Evolutionary conservation across 2,888 invertebrate genomes (phyloP).

Genomic region (Acronicta leporina): DNA sequence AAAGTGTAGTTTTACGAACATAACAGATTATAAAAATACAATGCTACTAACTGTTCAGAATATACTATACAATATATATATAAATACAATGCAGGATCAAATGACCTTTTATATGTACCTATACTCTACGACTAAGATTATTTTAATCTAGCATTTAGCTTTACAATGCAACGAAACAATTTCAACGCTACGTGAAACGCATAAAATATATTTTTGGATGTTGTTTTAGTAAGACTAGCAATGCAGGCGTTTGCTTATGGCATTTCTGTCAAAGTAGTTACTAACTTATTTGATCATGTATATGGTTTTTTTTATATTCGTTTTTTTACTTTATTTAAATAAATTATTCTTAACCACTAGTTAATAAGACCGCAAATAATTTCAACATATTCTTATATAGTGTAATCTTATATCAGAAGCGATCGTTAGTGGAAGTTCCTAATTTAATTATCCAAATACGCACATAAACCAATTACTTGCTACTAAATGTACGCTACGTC

Average conservation of each 20-base stretch:
- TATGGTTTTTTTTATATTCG: neutral
- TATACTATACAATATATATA: slow-evolving; percentile 19
- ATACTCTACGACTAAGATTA: slow-evolving; percentile 22
- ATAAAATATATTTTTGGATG: slow-evolving; percentile 10
- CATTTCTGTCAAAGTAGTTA: slow-evolving; percentile 21
- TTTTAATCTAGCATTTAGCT: slow-evolving; percentile 34
- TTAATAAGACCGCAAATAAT: neutral
- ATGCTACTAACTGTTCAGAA: neutral
- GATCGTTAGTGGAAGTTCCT: slow-evolving; percentile 3
- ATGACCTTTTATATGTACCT: slow-evolving; percentile 43
- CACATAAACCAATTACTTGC: slow-evolving; percentile 22
- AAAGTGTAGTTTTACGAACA: slow-evolving; percentile 1
- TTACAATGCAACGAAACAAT: slow-evolving; percentile 5
- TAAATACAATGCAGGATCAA: slow-evolving; percentile 29
- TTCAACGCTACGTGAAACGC: neutral
- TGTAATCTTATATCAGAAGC: neutral
- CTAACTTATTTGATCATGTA: neutral
- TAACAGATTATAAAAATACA: slow-evolving; percentile 6
- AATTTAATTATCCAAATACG: slow-evolving; percentile 38
- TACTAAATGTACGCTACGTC: slow-evolving; percentile 2
- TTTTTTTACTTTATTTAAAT: neutral
- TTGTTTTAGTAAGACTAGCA: slow-evolving; percentile 1
- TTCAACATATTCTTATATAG: neutral
- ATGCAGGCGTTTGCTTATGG: slow-evolving; percentile 34
- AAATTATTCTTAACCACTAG: neutral